phyloP scores from a whole-genome alignment of 2,888 invertebrate species.

The Sphaerophoria taeniata region DNA sequence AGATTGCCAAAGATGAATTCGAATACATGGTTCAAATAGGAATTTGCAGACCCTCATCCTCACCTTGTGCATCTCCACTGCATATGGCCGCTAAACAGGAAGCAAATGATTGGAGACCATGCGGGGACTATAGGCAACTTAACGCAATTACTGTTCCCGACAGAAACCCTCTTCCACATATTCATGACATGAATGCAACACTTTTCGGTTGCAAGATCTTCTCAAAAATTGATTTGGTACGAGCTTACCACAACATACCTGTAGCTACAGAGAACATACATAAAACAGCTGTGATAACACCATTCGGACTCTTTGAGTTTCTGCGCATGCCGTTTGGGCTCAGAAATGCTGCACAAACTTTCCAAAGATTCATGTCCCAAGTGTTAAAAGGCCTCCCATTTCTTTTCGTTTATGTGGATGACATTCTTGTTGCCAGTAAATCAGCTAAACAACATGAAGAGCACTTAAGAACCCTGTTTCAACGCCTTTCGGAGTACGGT shows the following conservation, averaged over 20 bases:
- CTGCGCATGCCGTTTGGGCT: slow-evolving; percentile 50
- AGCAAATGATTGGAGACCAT: slow-evolving; percentile 19
- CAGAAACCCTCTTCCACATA: background rate
- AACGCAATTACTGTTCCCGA: too few species aligned
- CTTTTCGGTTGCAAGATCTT: background rate
- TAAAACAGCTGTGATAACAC: slow-evolving; percentile 75
- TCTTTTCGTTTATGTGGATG: background rate
- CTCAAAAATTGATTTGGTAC: background rate
- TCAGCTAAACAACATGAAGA: slow-evolving; percentile 67
- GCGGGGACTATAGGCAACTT: background rate
- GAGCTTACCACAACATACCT: background rate
- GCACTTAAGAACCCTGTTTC: slow-evolving; percentile 47
- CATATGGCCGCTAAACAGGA: background rate
- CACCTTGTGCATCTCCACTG: slow-evolving; percentile 14
- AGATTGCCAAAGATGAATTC: too few species aligned
- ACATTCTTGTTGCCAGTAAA: slow-evolving; percentile 73
- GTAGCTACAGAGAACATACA: slow-evolving; percentile 29
- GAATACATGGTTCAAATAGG: too few species aligned
- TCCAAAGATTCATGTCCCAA: slow-evolving; percentile 19
- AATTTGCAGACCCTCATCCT: background rate
- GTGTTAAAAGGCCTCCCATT: slow-evolving; percentile 41
- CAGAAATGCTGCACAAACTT: too few species aligned
- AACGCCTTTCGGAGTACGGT: slow-evolving; percentile 40
- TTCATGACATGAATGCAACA: background rate
- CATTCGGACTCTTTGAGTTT: too few species aligned